Evolutionary conservation across 2,888 invertebrate species (phyloP).

Genomic region (Microchrysa polita): DNA sequence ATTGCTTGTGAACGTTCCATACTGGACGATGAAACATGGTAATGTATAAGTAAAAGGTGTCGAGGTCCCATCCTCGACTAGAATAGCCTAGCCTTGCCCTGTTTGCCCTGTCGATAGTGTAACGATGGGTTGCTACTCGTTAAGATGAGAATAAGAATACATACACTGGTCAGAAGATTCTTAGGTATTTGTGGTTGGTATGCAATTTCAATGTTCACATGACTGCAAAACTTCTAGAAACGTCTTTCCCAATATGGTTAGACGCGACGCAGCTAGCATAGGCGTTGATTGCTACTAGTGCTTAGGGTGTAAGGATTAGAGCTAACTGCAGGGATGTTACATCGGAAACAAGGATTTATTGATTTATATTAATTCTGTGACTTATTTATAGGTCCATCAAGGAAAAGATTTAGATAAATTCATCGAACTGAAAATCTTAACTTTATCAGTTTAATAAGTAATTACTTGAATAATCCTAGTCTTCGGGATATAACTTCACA

Average conservation of each 20-base stretch:
- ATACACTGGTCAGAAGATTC: conserved; percentile 41
- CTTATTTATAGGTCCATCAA: too few species aligned
- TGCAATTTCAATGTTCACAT: conserved; percentile 43
- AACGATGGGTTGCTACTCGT: conserved; percentile 9
- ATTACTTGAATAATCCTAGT: too few species aligned
- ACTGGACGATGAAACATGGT: conserved; percentile 4
- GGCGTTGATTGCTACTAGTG: conserved; percentile 41
- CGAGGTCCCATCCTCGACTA: conserved; percentile 31
- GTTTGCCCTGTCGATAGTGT: conserved; percentile 12
- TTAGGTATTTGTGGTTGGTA: conserved; percentile 37
- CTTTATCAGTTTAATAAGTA: too few species aligned
- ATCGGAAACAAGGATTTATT: too few species aligned
- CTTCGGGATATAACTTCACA: too few species aligned
- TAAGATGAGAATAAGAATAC: conserved; percentile 33
- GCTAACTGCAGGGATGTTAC: conserved; percentile 6
- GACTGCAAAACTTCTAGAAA: conserved; percentile 33
- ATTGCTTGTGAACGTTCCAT: conserved; percentile 8
- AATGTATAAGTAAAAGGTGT: neutral
- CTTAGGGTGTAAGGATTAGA: conserved; percentile 32
- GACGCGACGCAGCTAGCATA: conserved; percentile 24
- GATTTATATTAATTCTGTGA: too few species aligned
- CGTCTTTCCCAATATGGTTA: conserved; percentile 34
- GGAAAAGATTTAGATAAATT: too few species aligned
- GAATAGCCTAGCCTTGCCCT: conserved; percentile 37
- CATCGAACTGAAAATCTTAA: too few species aligned